Evolutionary conservation across 2,113 vertebrate species (phyloP).

Genomic region (Sander vitreus): DNA sequence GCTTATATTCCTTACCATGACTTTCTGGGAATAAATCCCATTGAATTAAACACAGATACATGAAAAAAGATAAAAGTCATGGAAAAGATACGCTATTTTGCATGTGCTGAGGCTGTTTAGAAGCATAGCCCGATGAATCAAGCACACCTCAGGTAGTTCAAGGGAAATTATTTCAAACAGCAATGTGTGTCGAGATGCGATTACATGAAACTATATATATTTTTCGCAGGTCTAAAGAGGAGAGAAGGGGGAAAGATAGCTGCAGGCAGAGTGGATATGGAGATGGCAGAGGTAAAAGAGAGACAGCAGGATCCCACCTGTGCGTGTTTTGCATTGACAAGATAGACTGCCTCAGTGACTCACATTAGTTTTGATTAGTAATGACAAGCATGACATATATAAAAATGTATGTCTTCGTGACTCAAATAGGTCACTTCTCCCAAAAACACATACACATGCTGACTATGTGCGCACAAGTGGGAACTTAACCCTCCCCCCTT

Average conservation of each 20-base stretch:
- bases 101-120: background rate
- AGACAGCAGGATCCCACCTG: constrained; percentile 34
- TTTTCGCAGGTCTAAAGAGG: constrained; percentile 14
- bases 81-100: background rate
- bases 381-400: constrained; percentile 33
- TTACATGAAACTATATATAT: constrained; percentile 48
- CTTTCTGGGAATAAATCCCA: background rate
- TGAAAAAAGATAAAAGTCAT: constrained; percentile 19
- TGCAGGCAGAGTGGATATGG: constrained; percentile 36
- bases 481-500: background rate
- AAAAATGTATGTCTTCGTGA: constrained; percentile 26
- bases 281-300: constrained; percentile 17
- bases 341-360: constrained; percentile 10
- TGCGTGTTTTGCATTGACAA: constrained; percentile 40
- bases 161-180: constrained; percentile 33
- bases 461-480: constrained; percentile 9
- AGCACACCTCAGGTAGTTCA: constrained; percentile 12
- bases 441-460: background rate
- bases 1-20: background rate
- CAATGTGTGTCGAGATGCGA: constrained; percentile 24
- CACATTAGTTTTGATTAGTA: constrained; percentile 37
- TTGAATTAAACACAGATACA: constrained; percentile 6
- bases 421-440: constrained; percentile 6
- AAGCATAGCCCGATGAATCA: constrained; percentile 9
- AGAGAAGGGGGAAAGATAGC: background rate